These are phyloP conservation scores for Dendroctonus ponderosae DNA, from an alignment of 1,140 invertebrate genomes.

Conservation along the genomic window DNA sequence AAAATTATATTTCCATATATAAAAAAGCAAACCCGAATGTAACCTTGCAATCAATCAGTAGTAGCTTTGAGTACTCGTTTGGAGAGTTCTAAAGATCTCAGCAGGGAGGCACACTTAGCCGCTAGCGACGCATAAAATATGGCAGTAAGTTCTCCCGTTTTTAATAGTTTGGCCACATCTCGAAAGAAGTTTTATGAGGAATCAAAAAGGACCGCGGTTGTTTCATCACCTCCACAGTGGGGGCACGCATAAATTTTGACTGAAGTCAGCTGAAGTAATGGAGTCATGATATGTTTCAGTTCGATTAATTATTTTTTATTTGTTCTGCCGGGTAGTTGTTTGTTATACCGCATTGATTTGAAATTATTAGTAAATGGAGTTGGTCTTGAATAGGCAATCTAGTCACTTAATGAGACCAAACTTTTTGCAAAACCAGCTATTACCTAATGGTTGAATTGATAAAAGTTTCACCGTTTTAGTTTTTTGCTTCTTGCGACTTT, in stretches of 20 bases:
- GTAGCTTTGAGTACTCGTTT: neutral
- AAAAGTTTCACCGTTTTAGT: no score
- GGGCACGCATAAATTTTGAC: constrained; percentile 12
- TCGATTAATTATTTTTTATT: constrained; percentile 2
- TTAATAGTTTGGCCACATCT: constrained; percentile 21
- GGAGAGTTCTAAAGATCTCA: constrained; percentile 9
- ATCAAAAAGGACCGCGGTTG: constrained; percentile 19
- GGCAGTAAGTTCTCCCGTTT: constrained; percentile 10
- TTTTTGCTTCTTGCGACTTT: no score
- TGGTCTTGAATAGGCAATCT: no score
- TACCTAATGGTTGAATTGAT: no score
- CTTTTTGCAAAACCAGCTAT: no score
- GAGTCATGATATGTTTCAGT: constrained; percentile 1
- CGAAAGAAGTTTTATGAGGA: constrained; percentile 19
- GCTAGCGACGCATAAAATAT: constrained; percentile 20
- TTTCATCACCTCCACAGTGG: constrained; percentile 21
- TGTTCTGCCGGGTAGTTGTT: neutral
- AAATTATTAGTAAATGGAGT: no score
- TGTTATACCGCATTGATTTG: no score
- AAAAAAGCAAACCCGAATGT: neutral
- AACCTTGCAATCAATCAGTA: constrained; percentile 12
- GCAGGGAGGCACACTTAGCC: constrained; percentile 11
- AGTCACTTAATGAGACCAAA: no score
- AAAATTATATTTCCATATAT: no score
- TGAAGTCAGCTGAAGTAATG: neutral